These are phyloP conservation scores for Buathra laborator DNA, from an alignment of 2,888 invertebrate genomes.

Conservation along the genomic window DNA sequence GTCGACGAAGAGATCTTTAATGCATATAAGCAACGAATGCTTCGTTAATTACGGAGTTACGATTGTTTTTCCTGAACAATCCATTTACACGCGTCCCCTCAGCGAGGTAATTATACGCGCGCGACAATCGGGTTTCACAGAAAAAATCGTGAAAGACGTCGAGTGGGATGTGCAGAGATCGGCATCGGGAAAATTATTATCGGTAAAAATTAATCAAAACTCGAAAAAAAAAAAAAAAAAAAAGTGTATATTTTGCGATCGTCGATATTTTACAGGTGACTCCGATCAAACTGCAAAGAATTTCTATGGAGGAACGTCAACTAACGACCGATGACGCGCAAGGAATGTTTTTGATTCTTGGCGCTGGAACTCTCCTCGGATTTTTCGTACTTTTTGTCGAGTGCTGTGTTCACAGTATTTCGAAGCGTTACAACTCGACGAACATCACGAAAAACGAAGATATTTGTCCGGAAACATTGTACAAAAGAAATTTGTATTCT, in stretches of 20 bases:
- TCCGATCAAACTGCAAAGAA: slow-evolving; percentile 81
- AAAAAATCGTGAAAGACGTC: slow-evolving; percentile 90
- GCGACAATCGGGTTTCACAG: slow-evolving; percentile 89
- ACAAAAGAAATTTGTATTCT: slow-evolving; percentile 54
- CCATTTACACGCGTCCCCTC: slow-evolving; percentile 88
- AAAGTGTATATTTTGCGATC: too few relatives aligned
- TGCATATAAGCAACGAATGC: slow-evolving; percentile 92
- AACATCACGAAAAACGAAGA: slow-evolving; percentile 32
- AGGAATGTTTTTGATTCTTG: slow-evolving; percentile 92
- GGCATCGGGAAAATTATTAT: slow-evolving; percentile 87
- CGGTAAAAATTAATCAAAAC: slow-evolving; percentile 85
- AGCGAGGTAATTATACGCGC: slow-evolving; percentile 88
- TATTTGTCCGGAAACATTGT: not conserved
- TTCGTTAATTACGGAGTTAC: slow-evolving; percentile 91
- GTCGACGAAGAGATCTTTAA: slow-evolving; percentile 87
- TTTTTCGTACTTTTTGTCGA: slow-evolving; percentile 89
- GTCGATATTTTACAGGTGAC: slow-evolving; percentile 84
- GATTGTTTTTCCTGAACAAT: slow-evolving; percentile 88
- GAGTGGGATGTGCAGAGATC: slow-evolving; percentile 91
- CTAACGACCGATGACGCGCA: slow-evolving; percentile 93
- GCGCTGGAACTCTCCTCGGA: slow-evolving; percentile 89
- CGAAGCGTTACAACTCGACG: slow-evolving; percentile 84
- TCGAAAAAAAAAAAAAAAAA: not conserved
- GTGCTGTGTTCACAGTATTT: slow-evolving; percentile 90
- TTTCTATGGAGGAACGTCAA: slow-evolving; percentile 89